Percentiles rank a stretch among this genome's conserved stretches.
Evolutionary conservation across 2,797 vertebrate species (phyloP).

Genomic region (Microctenopoma lineatum): DNA sequence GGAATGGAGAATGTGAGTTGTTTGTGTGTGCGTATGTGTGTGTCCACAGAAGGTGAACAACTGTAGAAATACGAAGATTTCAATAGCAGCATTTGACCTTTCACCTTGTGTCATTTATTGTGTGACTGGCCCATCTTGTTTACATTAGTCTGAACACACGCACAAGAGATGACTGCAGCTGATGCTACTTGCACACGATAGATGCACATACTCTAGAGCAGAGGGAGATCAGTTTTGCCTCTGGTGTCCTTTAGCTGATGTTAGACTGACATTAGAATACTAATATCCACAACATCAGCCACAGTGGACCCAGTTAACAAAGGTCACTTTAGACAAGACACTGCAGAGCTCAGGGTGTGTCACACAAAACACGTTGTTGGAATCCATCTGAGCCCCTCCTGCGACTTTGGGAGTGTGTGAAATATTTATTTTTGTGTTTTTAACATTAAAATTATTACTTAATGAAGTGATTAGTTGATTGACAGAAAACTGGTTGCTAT

Average conservation of each 20-base stretch:
- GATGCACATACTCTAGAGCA: slow-evolving; percentile 4
- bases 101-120: slow-evolving; percentile 57
- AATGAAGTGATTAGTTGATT: neutral
- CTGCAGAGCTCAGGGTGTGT: neutral
- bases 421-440: neutral
- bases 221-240: slow-evolving; percentile 49
- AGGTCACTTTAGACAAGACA: slow-evolving; percentile 51
- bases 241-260: slow-evolving; percentile 39
- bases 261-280: slow-evolving; percentile 62
- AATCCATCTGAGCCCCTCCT: neutral
- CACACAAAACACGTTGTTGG: neutral
- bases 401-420: neutral
- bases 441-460: neutral
- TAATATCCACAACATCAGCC: slow-evolving; percentile 52
- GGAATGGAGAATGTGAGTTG: slow-evolving; percentile 20
- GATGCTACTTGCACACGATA: slow-evolving; percentile 19
- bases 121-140: slow-evolving; percentile 27
- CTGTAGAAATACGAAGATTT: slow-evolving; percentile 39
- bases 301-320: slow-evolving; percentile 36
- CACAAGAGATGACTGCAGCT: slow-evolving; percentile 24
- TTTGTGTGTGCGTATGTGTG: neutral
- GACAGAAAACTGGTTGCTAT: neutral
- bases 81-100: slow-evolving; percentile 63
- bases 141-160: slow-evolving; percentile 40
- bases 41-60: slow-evolving; percentile 4